Evolutionary conservation across 2,113 vertebrate species (phyloP).

Genomic region (Phalacrocorax pelagicus): DNA sequence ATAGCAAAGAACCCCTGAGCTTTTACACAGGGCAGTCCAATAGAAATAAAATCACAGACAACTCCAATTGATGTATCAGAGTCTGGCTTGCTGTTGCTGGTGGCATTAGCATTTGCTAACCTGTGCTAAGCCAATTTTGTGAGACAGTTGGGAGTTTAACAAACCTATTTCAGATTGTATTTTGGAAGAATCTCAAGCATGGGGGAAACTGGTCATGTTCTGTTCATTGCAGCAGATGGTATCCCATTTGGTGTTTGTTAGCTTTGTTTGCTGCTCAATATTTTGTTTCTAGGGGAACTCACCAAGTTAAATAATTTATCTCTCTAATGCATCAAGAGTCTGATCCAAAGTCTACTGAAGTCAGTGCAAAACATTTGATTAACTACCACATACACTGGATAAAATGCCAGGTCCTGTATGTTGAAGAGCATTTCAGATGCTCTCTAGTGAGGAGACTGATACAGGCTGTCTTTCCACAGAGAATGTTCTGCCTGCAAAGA

Average conservation of each 20-base stretch:
- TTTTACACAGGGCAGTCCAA: background rate
- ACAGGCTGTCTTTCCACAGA: background rate
- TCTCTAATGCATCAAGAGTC: conserved; percentile 44
- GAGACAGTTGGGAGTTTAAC: conserved; percentile 22
- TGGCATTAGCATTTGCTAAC: conserved; percentile 20
- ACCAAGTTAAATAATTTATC: conserved; percentile 64
- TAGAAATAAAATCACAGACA: background rate
- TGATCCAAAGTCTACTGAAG: conserved; percentile 59
- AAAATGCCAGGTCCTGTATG: conserved; percentile 45
- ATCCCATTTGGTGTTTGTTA: conserved; percentile 68
- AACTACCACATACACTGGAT: conserved; percentile 22
- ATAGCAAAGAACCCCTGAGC: background rate
- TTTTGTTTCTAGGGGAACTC: conserved; percentile 64
- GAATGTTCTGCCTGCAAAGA: conserved; percentile 1
- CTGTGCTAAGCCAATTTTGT: conserved; percentile 29
- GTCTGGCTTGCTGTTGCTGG: background rate
- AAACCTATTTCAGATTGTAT: conserved; percentile 56
- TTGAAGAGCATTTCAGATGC: conserved; percentile 1
- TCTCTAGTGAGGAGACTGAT: background rate
- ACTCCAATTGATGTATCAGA: background rate
- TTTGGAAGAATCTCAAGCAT: conserved; percentile 60
- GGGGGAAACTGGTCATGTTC: conserved; percentile 38
- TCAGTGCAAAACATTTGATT: conserved; percentile 56
- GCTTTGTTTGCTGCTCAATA: conserved; percentile 64
- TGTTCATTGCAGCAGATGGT: conserved; percentile 67